Evolutionary conservation across 2,113 vertebrate genomes (phyloP), one percentile per base, ranked within the genome.

Genomic region (Malurus elegans): DNA sequence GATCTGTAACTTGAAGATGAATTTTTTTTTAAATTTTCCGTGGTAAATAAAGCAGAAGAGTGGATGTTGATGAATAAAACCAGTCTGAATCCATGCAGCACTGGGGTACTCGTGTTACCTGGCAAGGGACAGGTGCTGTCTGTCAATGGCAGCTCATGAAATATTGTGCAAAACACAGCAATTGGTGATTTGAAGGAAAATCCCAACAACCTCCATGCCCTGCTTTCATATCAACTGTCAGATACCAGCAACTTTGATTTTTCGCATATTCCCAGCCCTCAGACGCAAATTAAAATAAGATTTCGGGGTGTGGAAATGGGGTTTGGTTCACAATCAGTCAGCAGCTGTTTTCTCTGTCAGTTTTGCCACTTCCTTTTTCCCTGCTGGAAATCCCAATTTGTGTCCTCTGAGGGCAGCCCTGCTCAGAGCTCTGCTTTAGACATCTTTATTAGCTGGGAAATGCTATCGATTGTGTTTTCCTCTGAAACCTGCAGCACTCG

Each of bases 381-480:
- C 31, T 53, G 3, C 32, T 88, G 34, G 86, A 56, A 90, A 92
- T 79, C 40, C 51, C 57, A 53, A 45, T 81, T 92, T 47, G 79
- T 69, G 56, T 40, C 4, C 45, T 48, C 3, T 14, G 64, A 86
- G 81, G 66, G 44, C 71, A 83, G 12, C 31, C 1, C 4, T 61
- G 66, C 23, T 84, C 54, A 54, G 31, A 79, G 56, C 42, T 12
- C 56, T 67, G 56, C 4, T 73, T 85, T 38, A 70, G 60, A 90
- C 31, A 16, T 54, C 87, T 96, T 60, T 78, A 81, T 94, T 84
- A 86, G 61, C 69, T 84, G 79, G 60, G 88, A 92, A 93, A 93
- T 90, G 75, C 44, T 67, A 67, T 78, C 6, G 48, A 84, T 94
- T 90, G 42, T 56, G 50, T 24, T 83, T 95, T 92, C n/a, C 40